Base-by-base conservation (phyloP, 2,113 vertebrate species). In the Andinoacara biseriatus region DNA sequence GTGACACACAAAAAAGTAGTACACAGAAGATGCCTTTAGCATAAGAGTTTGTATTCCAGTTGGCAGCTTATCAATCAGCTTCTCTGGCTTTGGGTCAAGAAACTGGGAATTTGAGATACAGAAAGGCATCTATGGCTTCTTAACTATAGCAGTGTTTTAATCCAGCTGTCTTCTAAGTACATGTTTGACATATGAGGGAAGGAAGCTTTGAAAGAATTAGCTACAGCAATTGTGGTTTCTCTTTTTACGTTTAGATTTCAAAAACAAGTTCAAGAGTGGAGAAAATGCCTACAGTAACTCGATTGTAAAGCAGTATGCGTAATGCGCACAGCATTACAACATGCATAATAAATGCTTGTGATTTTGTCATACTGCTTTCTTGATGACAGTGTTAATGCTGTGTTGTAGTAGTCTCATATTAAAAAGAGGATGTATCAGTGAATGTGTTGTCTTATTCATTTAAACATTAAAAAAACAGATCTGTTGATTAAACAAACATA, bases 11-110 rank as follows among this genome's bases (percentile, higher is more conserved):
- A 17, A 22, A 26, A 43, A 56, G 31, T 4, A 24, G 20, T 33
- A 17, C 7, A 29, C 26, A 52, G 74, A 83, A 76, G 31, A 52
- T 18, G 59, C 57, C 72, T 69, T 13, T 46, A 57, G 59, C 31
- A 58, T 20, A 87, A 78, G 49, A n/a, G 46, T 74, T 80, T 52
- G 29, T 49, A 77, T 76, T 88, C 59, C 78, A 82, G 57, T 74
- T 90, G 78, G 86, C 83, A 58, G 46, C 54, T 59, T 35, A 60
- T 80, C 67, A 81, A 74, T 29, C 58, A 49, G 43, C 56, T 52
- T 74, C 62, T 88, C 81, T 88, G 78, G 81, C 83, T 67, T 3
- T 2, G 58, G 84, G 54, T 43, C 75, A 85, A 74, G 31, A 58
- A 38, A 49, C 59, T 38, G 58, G 74, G 46, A 81, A 80, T 24